Conservation (phyloP, 2,113 vertebrate genomes). For the Hyla sarda region DNA sequence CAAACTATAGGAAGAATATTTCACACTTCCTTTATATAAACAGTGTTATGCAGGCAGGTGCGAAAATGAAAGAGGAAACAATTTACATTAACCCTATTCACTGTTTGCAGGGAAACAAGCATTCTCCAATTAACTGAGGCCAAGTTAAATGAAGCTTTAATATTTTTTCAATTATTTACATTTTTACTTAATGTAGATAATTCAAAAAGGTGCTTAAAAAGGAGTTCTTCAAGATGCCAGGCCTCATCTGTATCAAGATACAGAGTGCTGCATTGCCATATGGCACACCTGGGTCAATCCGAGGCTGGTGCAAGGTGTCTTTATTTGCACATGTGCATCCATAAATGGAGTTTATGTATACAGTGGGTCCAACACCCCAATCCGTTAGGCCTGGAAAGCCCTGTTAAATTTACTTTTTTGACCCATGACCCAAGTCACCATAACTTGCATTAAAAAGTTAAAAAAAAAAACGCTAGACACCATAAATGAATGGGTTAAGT, state of each 20-base stretch:
- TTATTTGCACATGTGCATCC: background rate
- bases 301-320: background rate
- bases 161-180: background rate
- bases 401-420: background rate
- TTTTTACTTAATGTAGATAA: background rate
- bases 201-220: background rate
- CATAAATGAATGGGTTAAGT: conserved; percentile 35
- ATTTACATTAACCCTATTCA: conserved; percentile 37
- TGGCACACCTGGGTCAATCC: background rate
- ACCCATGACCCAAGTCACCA: background rate
- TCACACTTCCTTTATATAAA: conserved; percentile 26
- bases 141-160: background rate
- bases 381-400: background rate
- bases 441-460: background rate
- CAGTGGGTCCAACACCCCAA: background rate
- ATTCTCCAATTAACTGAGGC: background rate
- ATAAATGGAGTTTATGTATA: background rate
- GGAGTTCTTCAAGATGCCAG: background rate
- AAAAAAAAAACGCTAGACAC: background rate
- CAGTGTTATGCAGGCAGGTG: conserved; percentile 57
- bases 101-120: background rate
- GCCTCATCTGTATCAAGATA: background rate
- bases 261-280: background rate
- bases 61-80: conserved; percentile 3
- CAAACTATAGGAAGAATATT: conserved; percentile 10